Evolutionary conservation across 1,140 invertebrate species (phyloP), one percentile per base, ranked within the genome.

Genomic region (Papilio polytes): DNA sequence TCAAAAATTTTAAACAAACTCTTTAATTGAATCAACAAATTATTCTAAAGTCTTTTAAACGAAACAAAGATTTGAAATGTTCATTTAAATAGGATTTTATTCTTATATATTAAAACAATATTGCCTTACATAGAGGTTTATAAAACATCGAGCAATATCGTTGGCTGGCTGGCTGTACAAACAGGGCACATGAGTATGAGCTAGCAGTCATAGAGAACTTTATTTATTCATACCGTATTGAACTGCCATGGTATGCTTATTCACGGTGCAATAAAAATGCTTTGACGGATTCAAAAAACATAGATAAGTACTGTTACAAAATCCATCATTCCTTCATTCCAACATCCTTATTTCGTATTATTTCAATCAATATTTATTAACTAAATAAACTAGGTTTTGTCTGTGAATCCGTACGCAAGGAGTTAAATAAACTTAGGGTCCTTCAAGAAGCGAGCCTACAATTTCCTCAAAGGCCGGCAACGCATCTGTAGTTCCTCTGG

Each of bases 81-180:
- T 36, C 6, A 70, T 70, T 70, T 36, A 1, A 36, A 31, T 18
- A 1, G 3, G 13, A 36, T 70, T 36, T 31, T 70, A 70, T 31
- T 18, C 13, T 9, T 63, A 0, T 15, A 31, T 31, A 31, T 66
- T 36, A 66, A 66, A 66, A 66, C 59, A 66, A 70, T 70, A 70
- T 70, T 70, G 26, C 26, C 63, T 18, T 70, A 36, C 63, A 70
- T 31, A 31, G 26, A 26, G 26, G 63, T 70, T 70, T 70, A 63
- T 63, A 70, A 70, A 70, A 31, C 63, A 70, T 31, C 63, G 22
- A 3, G 26, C 63, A 70, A 70, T 70, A 70, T 70, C 13, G 63
- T 63, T 22, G 59, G 6, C 13, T 70, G 63, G 63, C 22, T 70
- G 63, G 12, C 63, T 70, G 26, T 70, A 70, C 63, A 70, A 70